Conservation (phyloP, 2,113 vertebrate genomes). For the Hyaena hyaena region DNA sequence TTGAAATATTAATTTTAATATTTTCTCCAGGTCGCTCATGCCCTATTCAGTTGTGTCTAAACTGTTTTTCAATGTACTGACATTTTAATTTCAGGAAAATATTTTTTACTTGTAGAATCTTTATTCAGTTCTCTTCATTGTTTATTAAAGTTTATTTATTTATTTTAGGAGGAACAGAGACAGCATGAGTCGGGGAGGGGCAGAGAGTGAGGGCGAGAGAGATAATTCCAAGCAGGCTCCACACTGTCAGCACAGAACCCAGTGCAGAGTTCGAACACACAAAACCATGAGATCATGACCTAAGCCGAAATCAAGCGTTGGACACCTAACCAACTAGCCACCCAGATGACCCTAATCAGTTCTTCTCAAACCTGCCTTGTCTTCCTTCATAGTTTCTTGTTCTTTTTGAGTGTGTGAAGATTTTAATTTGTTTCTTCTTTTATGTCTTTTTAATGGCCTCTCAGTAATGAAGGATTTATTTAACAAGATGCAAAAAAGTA, state of each 20-base stretch:
- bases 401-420: background rate
- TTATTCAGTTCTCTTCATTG: background rate
- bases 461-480: background rate
- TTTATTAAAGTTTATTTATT: background rate
- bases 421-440: background rate
- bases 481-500: background rate
- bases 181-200: background rate
- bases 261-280: too few species aligned
- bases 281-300: background rate
- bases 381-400: background rate
- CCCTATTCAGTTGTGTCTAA: background rate
- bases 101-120: background rate
- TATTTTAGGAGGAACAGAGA: background rate
- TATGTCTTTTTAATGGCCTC: background rate
- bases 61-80: background rate
- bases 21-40: slow-evolving; percentile 6
- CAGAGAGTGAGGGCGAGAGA: background rate
- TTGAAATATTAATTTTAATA: background rate
- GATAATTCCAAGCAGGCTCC: background rate
- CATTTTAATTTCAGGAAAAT: background rate
- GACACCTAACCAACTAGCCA: background rate
- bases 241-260: too few species aligned
- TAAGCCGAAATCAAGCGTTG: background rate
- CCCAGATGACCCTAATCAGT: background rate
- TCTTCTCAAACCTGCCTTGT: background rate